phyloP scores from a whole-genome alignment of 1,140 invertebrate species.

The Caenorhabditis inopinata region DNA sequence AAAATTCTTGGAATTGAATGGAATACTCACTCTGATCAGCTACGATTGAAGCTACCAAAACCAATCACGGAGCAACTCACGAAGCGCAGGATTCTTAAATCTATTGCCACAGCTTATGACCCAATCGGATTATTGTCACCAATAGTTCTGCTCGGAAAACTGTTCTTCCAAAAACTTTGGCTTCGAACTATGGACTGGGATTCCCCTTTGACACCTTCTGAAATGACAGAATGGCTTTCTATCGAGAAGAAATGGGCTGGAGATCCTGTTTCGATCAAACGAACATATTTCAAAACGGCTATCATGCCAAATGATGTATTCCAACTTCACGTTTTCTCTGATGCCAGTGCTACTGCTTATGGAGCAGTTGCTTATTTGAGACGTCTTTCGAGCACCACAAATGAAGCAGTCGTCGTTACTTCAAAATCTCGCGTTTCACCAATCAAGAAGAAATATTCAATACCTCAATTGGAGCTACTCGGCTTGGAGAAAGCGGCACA shows the following conservation, averaged over 20 bases:
- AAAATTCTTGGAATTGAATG: not conserved
- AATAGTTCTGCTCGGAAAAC: not conserved
- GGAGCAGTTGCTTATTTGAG: too few species aligned
- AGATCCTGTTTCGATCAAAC: not conserved
- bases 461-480: slow-evolving; percentile 49
- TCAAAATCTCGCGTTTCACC: slow-evolving; percentile 45
- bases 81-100: not conserved
- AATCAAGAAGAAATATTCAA: not conserved
- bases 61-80: not conserved
- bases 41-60: not conserved
- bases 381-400: not conserved
- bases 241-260: too few species aligned
- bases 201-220: too few species aligned
- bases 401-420: not conserved
- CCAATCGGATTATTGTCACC: not conserved
- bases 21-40: not conserved
- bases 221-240: too few species aligned
- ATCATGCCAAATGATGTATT: not conserved
- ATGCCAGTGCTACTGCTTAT: slow-evolving; percentile 38
- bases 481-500: not conserved
- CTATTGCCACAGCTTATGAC: not conserved
- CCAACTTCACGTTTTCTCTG: slow-evolving; percentile 46
- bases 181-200: too few species aligned
- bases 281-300: not conserved
- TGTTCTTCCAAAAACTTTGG: not conserved